phyloP scores from a whole-genome alignment of 2,888 invertebrate species.

The Drosophila paucipuncta region DNA sequence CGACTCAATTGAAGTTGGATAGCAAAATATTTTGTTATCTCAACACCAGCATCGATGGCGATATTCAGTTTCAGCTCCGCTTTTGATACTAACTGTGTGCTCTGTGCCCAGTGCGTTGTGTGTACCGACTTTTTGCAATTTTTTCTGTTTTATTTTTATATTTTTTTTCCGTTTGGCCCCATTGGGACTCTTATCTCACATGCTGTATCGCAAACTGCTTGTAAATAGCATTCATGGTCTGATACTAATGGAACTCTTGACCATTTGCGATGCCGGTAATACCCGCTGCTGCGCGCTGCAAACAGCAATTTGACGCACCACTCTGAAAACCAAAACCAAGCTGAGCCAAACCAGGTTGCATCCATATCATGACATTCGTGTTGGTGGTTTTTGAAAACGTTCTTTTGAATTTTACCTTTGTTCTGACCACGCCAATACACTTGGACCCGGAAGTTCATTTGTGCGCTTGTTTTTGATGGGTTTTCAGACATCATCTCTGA shows the following conservation, averaged over 20 bases:
- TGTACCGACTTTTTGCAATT: slow-evolving; percentile 49
- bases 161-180: slow-evolving; percentile 52
- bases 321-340: slow-evolving; percentile 5
- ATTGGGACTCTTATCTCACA: slow-evolving; percentile 60
- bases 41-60: slow-evolving; percentile 66
- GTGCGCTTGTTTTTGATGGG: slow-evolving; percentile 24
- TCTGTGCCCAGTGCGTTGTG: slow-evolving; percentile 1
- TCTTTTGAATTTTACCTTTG: slow-evolving; percentile 20
- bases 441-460: slow-evolving; percentile 34
- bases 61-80: slow-evolving; percentile 56
- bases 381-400: background rate
- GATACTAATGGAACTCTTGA: slow-evolving; percentile 76
- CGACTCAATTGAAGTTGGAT: slow-evolving; percentile 58
- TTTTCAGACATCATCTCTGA: slow-evolving; percentile 21
- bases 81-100: slow-evolving; percentile 22
- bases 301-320: slow-evolving; percentile 14
- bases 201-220: slow-evolving; percentile 62
- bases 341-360: slow-evolving; percentile 22
- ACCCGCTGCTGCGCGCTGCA: background rate
- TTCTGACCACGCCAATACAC: slow-evolving; percentile 18
- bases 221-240: slow-evolving; percentile 70
- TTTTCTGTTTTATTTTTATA: slow-evolving; percentile 17
- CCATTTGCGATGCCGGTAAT: slow-evolving; percentile 46
- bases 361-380: slow-evolving; percentile 20
- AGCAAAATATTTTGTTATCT: slow-evolving; percentile 76